phyloP scores from a whole-genome alignment of 2,797 vertebrate species.

The Ataeniobius toweri region DNA sequence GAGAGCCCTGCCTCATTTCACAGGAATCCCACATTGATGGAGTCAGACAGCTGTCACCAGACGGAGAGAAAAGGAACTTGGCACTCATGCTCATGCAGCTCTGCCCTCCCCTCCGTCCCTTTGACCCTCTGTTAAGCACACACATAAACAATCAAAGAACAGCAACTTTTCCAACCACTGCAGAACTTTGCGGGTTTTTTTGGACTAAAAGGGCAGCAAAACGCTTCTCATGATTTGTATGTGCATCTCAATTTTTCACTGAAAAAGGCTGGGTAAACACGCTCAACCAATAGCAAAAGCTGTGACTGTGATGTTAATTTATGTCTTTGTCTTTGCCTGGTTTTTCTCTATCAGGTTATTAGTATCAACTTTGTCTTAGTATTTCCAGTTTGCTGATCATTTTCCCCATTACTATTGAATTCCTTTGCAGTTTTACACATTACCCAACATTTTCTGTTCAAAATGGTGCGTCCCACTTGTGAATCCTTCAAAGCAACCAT shows the following conservation, averaged over 20 bases:
- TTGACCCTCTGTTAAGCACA: slow-evolving; percentile 56
- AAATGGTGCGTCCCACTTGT: neutral
- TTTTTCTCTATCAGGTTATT: slow-evolving; percentile 23
- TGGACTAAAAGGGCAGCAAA: slow-evolving; percentile 29
- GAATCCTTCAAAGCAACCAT: neutral
- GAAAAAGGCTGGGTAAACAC: slow-evolving; percentile 33
- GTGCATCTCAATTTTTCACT: slow-evolving; percentile 42
- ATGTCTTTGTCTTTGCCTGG: slow-evolving; percentile 24
- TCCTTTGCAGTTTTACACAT: neutral
- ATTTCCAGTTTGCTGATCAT: slow-evolving; percentile 11
- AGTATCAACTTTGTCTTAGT: slow-evolving; percentile 27
- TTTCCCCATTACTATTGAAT: neutral
- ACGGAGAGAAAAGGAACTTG: slow-evolving; percentile 67
- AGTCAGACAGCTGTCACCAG: slow-evolving; percentile 82
- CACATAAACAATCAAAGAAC: slow-evolving; percentile 65
- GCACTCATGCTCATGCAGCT: slow-evolving; percentile 58
- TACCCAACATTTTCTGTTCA: neutral
- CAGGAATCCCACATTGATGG: slow-evolving; percentile 80
- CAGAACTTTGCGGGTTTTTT: neutral
- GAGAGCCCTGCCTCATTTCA: slow-evolving; percentile 77
- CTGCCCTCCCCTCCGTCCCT: slow-evolving; percentile 37
- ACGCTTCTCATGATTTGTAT: slow-evolving; percentile 38
- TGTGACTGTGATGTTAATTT: slow-evolving; percentile 55
- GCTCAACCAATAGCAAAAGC: slow-evolving; percentile 19
- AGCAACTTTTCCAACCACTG: slow-evolving; percentile 37